Base-by-base conservation (phyloP, 35 echinoderm and acorn worm species). In the Ophiothrix spiculata region DNA sequence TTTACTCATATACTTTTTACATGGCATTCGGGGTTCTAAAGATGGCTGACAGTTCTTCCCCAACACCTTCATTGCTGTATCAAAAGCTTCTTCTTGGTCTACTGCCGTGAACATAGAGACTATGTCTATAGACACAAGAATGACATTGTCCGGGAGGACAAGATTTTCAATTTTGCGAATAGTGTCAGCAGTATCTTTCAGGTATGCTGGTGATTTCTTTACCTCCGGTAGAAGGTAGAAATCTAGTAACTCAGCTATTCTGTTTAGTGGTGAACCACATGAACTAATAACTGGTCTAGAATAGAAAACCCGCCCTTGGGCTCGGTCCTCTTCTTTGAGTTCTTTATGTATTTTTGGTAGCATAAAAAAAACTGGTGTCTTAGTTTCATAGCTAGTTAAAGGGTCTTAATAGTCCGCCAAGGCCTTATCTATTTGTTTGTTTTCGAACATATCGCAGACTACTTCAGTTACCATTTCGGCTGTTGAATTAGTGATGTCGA, bases 351-450 rank as follows among this genome's bases (percentile, higher is more conserved):
- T 28, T n/a, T 69, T 69, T 15, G 60, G 60, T 69, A 69, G 60
- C 60, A 69, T 69, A n/a, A 69, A 69, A 69, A 69, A 69, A 12
- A 69, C 60, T 28, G 60, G 60, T 69, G 60, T 69, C 10, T 69
- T 69, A 15, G 17, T 69, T n/a, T 69, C 60, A 10, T 15, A 28
- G 29, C 60, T 69, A 15, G 8, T n/a, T 10, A 25, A 6, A 15
- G 60, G 60, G 25, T 69, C 60, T 2, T 25, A n/a, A n/a, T 69
- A 69, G 23, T n/a, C 60, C 29, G 25, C 60, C 25, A 69, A 28
- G 17, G 60, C 60, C 25, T n/a, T 69, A n/a, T 69, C 60, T 12
- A 69, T 69, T 69, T 10, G 16, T 69, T 69, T 69, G 60, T 1
- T 2, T 69, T 15, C 25, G 23, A 15, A 69, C 60, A 69, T 69